phyloP scores from a whole-genome alignment of 2,888 invertebrate species.

The Gymnosoma rotundatum region DNA sequence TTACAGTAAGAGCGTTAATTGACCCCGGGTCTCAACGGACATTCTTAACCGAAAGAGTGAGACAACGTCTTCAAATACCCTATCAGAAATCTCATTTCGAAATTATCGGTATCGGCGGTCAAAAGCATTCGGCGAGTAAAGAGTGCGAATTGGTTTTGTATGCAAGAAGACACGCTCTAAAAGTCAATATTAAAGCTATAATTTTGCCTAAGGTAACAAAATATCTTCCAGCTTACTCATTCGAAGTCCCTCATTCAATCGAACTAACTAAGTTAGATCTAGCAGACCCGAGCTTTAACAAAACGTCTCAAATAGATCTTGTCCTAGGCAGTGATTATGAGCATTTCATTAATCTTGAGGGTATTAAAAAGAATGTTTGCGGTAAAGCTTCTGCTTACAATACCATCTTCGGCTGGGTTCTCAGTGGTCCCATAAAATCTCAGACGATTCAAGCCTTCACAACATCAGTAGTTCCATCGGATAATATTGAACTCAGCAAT shows the following conservation, averaged over 20 bases:
- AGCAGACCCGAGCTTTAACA: background rate
- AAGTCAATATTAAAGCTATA: background rate
- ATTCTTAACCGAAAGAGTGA: background rate
- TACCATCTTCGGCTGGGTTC: no score
- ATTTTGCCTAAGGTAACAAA: conserved; percentile 22
- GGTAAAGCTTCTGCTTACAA: no score
- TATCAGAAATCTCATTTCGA: conserved; percentile 1
- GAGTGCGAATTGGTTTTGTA: background rate
- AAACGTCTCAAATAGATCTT: background rate
- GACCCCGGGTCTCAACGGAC: conserved; percentile 6
- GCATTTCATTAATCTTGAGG: background rate
- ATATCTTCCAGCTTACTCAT: background rate
- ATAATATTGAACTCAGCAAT: no score
- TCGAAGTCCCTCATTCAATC: background rate
- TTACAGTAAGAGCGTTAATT: conserved; percentile 18
- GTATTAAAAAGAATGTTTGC: no score
- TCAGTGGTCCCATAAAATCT: no score
- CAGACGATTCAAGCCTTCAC: background rate
- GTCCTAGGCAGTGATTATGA: background rate
- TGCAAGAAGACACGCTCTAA: no score
- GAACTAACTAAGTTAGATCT: background rate
- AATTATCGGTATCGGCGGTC: conserved; percentile 15
- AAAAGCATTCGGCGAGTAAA: conserved; percentile 4
- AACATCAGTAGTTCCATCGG: no score
- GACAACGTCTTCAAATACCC: background rate